These are phyloP conservation scores for Drosophila willistoni DNA, from an alignment of 1,140 invertebrate species.

Conservation along the genomic window DNA sequence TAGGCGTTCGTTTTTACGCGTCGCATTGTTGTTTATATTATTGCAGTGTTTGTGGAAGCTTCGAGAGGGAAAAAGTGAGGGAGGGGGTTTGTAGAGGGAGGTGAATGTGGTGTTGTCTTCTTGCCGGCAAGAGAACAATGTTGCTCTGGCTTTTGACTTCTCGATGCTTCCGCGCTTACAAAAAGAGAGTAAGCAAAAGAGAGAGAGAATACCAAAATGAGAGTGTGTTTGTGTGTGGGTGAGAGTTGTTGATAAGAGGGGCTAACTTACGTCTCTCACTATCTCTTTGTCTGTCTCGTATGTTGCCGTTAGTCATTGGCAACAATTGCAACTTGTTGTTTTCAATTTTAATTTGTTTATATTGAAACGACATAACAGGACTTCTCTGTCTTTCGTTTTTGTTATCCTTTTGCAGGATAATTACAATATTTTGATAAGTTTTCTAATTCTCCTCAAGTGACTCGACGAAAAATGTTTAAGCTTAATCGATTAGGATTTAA, in stretches of 20 bases:
- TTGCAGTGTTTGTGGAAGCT: constrained; percentile 1
- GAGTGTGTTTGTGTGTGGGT: neutral
- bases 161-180: constrained; percentile 41
- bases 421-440: too few relatives aligned
- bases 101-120: constrained; percentile 23
- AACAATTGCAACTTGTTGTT: constrained; percentile 7
- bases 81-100: constrained; percentile 15
- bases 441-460: too few relatives aligned
- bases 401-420: too few relatives aligned
- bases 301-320: neutral
- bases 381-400: too few relatives aligned
- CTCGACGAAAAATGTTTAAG: too few relatives aligned
- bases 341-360: neutral
- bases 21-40: constrained; percentile 36
- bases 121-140: constrained; percentile 8
- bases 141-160: constrained; percentile 35
- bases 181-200: neutral
- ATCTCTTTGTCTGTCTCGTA: neutral
- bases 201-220: neutral
- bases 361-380: too few relatives aligned
- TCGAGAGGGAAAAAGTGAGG: neutral
- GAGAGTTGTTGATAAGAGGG: neutral
- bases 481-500: too few relatives aligned
- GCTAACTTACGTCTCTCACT: neutral
- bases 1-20: constrained; percentile 59